These are phyloP conservation scores for Bradypodion pumilum DNA, from an alignment of 2,797 vertebrate genomes.

Conservation along the genomic window DNA sequence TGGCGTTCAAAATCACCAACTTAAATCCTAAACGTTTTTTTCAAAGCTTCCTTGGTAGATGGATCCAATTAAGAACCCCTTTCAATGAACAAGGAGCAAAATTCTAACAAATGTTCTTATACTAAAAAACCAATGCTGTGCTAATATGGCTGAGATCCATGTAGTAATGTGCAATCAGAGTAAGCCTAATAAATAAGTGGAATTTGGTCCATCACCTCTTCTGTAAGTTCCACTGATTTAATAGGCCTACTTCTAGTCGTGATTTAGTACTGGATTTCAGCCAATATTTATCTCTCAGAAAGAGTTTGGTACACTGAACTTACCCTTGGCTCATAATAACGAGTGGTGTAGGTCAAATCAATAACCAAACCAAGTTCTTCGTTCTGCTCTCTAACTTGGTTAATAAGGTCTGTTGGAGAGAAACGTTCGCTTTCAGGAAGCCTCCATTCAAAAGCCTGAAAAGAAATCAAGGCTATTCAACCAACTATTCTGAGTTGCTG, in stretches of 20 bases:
- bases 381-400: conserved; percentile 71
- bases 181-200: too few relatives aligned
- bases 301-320: not conserved
- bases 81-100: not conserved
- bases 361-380: conserved; percentile 89
- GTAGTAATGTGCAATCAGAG: too few relatives aligned
- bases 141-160: too few relatives aligned
- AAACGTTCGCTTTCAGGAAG: conserved; percentile 77
- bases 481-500: fast-evolving
- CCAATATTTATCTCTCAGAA: not conserved
- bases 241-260: too few relatives aligned
- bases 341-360: conserved; percentile 87
- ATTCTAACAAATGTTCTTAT: not conserved
- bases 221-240: too few relatives aligned
- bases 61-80: not conserved
- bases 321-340: conserved; percentile 84
- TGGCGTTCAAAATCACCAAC: not conserved
- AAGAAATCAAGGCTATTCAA: not conserved
- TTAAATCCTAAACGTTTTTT: not conserved
- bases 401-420: conserved; percentile 82
- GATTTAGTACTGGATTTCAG: too few relatives aligned
- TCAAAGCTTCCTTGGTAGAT: not conserved
- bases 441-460: conserved; percentile 72
- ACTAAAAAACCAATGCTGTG: not conserved
- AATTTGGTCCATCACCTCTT: too few relatives aligned